Conservation (phyloP, 2,113 vertebrate species). For the Corythornis vintsioides region DNA sequence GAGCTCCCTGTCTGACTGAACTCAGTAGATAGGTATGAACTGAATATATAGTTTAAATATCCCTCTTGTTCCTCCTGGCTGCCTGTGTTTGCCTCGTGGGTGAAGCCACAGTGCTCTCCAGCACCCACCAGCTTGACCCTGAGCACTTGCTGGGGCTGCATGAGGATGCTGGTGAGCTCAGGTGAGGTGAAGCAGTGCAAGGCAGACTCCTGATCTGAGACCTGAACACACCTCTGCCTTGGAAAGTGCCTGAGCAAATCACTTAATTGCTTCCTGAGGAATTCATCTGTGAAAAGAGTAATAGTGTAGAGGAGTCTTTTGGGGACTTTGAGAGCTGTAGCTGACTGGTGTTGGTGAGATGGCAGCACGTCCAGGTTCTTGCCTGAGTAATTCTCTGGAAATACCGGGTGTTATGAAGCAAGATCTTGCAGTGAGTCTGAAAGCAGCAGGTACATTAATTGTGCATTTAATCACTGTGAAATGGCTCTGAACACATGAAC, state of each 20-base stretch:
- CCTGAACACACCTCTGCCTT: background rate
- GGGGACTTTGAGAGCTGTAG: background rate
- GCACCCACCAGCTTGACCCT: background rate
- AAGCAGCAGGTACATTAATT: background rate
- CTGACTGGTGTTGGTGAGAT: background rate
- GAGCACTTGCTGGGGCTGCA: background rate
- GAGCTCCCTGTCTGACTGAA: background rate
- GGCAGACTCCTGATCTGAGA: background rate
- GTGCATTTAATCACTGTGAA: background rate
- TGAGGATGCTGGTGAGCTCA: background rate
- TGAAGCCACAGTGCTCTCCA: background rate
- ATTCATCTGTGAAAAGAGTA: background rate
- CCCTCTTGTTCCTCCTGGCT: background rate
- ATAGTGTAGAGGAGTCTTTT: background rate
- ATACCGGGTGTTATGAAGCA: background rate
- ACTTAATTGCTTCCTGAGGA: background rate
- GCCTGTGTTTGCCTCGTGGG: no score
- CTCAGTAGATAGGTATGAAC: background rate
- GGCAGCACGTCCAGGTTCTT: background rate
- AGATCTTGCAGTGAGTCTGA: background rate
- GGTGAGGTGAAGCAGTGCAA: rapidly evolving
- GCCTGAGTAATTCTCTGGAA: background rate
- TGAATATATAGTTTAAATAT: background rate
- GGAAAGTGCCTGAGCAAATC: background rate
- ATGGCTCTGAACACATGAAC: background rate